phyloP scores from a whole-genome alignment of 2,888 invertebrate genomes.

The Hyles lineata region DNA sequence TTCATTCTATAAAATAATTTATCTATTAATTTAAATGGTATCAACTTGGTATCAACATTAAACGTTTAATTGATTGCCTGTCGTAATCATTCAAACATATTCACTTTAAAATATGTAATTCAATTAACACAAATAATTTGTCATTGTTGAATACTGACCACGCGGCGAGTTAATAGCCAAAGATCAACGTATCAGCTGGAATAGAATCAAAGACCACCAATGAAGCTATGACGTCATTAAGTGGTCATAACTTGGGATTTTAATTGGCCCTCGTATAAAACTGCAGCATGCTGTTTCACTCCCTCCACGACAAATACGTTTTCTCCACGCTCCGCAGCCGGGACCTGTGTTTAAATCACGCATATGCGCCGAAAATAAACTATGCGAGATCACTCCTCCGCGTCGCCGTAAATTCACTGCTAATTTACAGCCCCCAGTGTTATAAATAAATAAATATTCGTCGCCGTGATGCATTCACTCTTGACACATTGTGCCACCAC shows the following conservation, averaged over 20 bases:
- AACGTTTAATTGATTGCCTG: background rate
- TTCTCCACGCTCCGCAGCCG: conserved; percentile 54
- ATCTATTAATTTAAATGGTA: background rate
- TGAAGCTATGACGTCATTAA: conserved; percentile 41
- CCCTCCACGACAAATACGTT: conserved; percentile 59
- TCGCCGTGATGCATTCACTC: conserved; percentile 65
- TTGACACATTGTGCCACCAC: conserved; percentile 77
- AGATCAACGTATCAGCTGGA: background rate
- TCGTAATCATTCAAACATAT: background rate
- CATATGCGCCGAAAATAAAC: conserved; percentile 78
- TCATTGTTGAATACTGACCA: conserved; percentile 33
- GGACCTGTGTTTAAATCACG: conserved; percentile 54
- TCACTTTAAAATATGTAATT: conserved; percentile 30
- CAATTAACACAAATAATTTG: conserved; percentile 38
- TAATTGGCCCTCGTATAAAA: conserved; percentile 59
- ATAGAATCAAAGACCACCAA: conserved; percentile 34
- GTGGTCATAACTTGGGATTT: conserved; percentile 41
- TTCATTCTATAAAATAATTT: background rate
- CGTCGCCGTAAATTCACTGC: conserved; percentile 79
- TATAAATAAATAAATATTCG: conserved; percentile 83
- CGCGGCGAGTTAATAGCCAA: background rate
- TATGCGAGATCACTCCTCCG: conserved; percentile 73
- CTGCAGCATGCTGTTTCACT: conserved; percentile 52
- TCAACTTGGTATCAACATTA: too few relatives aligned
- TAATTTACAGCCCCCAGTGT: conserved; percentile 83